Conservation (phyloP, 1,140 invertebrate species). For the Heliothis virescens region DNA sequence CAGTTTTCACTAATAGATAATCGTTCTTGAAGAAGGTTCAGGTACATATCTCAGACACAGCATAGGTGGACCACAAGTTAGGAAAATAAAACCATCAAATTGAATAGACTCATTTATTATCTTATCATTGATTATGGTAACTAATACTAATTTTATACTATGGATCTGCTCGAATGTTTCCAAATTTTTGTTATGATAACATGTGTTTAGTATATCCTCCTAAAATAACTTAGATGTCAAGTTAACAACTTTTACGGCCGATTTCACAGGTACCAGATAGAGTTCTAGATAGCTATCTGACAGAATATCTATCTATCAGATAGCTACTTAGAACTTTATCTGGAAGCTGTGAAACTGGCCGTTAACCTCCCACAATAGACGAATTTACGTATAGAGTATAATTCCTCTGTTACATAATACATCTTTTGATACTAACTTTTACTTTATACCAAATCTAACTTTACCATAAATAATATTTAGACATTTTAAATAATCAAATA, state of each 20-base stretch:
- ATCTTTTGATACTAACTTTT: background rate
- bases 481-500: background rate
- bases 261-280: too few relatives aligned
- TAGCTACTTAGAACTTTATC: too few relatives aligned
- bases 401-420: background rate
- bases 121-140: conserved; percentile 59
- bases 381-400: conserved; percentile 2
- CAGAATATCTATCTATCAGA: too few relatives aligned
- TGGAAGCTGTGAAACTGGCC: too few relatives aligned
- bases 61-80: too few relatives aligned
- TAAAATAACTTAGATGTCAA: conserved; percentile 3
- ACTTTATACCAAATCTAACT: background rate
- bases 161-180: conserved; percentile 33
- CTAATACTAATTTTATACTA: conserved; percentile 65
- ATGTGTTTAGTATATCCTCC: conserved; percentile 43
- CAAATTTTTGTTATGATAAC: conserved; percentile 26
- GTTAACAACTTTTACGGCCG: background rate
- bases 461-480: too few relatives aligned
- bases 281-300: too few relatives aligned
- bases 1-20: too few relatives aligned
- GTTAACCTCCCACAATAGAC: background rate
- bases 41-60: background rate
- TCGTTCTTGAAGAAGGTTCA: too few relatives aligned
- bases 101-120: conserved; percentile 62
- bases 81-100: conserved; percentile 48